These are phyloP conservation scores for Eidolon dupreanum DNA, from an alignment of 2,797 vertebrate species.

Conservation along the genomic window DNA sequence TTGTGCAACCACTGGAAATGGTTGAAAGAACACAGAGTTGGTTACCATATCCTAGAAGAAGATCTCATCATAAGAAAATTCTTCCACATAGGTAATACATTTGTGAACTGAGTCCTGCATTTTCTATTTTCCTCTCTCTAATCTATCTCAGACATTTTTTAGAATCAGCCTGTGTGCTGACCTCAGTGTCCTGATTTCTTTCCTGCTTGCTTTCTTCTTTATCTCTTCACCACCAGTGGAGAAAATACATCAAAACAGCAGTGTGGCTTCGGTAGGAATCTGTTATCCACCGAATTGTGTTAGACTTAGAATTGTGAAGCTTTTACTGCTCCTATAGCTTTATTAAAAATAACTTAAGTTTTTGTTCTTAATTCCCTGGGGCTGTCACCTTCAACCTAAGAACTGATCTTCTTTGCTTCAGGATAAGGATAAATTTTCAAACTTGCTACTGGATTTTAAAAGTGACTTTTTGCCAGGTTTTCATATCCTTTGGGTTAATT, in stretches of 20 bases:
- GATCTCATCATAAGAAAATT: not conserved
- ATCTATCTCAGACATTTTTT: not conserved
- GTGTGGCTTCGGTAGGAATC: not conserved
- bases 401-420: slow-evolving; percentile 11
- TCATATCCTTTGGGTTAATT: not conserved
- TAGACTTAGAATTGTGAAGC: slow-evolving; percentile 18
- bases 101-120: not conserved
- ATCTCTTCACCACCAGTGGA: not conserved
- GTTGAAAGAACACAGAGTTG: not conserved
- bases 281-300: not conserved
- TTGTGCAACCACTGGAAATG: not conserved
- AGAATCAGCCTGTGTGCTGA: not conserved
- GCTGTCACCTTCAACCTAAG: not conserved
- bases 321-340: slow-evolving; percentile 23
- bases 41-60: not conserved
- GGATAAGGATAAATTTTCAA: slow-evolving; percentile 19
- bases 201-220: not conserved
- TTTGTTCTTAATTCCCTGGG: slow-evolving; percentile 31
- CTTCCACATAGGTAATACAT: not conserved
- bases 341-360: slow-evolving; percentile 40
- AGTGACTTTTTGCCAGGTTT: slow-evolving; percentile 11
- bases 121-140: not conserved
- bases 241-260: slow-evolving; percentile 16
- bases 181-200: slow-evolving; percentile 28
- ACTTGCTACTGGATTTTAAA: slow-evolving; percentile 15